Evolutionary conservation across 2,888 invertebrate species (phyloP).

Genomic region (Aleiodes leptofemur): DNA sequence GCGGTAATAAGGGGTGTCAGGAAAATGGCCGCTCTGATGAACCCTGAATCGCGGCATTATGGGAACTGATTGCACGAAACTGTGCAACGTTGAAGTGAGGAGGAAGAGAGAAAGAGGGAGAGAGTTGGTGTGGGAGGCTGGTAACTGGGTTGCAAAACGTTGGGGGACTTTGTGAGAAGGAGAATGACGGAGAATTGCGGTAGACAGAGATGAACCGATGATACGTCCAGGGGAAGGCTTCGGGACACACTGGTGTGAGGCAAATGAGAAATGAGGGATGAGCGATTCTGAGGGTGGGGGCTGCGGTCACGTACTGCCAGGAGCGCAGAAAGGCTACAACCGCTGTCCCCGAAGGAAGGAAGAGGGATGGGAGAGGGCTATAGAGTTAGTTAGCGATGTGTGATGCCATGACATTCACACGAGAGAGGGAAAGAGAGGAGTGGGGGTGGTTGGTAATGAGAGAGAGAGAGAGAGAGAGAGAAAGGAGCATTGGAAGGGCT

Average conservation of each 20-base stretch:
- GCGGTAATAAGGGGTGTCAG: slow-evolving; percentile 72
- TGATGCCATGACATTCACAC: slow-evolving; percentile 58
- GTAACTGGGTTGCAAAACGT: slow-evolving; percentile 31
- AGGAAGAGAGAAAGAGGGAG: slow-evolving; percentile 18
- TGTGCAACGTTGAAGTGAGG: slow-evolving; percentile 49
- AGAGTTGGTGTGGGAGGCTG: slow-evolving; percentile 12
- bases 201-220: slow-evolving; percentile 16
- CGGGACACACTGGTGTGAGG: slow-evolving; percentile 1
- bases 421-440: slow-evolving; percentile 51
- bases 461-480: slow-evolving; percentile 28
- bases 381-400: slow-evolving; percentile 64
- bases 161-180: slow-evolving; percentile 4
- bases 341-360: slow-evolving; percentile 46
- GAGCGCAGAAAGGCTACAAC: slow-evolving; percentile 48
- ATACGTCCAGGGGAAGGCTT: slow-evolving; percentile 29
- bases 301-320: slow-evolving; percentile 55
- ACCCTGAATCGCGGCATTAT: slow-evolving; percentile 71
- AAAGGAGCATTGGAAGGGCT: slow-evolving; percentile 26
- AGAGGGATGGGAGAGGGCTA: slow-evolving; percentile 52
- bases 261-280: slow-evolving; percentile 27
- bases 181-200: slow-evolving; percentile 22
- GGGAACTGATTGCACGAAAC: slow-evolving; percentile 69
- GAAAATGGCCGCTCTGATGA: slow-evolving; percentile 71
- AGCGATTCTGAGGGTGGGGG: slow-evolving; percentile 39
- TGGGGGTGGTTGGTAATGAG: slow-evolving; percentile 44